A percentile compares a stretch with the other conserved stretches of the same genome.
These are phyloP conservation scores for Macrochelys suwanniensis DNA, from an alignment of 2,797 vertebrate genomes.

Conservation along the genomic window DNA sequence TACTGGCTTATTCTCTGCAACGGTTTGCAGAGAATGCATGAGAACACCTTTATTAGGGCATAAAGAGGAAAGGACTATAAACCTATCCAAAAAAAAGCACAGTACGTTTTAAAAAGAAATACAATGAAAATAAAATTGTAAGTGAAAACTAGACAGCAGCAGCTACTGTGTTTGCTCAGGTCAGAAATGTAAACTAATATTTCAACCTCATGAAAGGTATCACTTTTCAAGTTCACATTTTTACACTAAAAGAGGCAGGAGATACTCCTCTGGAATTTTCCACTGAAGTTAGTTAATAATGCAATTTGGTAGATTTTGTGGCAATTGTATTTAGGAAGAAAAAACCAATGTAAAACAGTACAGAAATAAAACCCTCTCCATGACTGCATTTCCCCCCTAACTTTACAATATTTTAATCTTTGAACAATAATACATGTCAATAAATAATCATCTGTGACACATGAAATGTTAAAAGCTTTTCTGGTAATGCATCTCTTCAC, in stretches of 20 bases:
- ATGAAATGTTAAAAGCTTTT: slow-evolving; percentile 13
- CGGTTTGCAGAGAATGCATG: background rate
- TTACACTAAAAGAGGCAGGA: background rate
- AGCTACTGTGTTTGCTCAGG: background rate
- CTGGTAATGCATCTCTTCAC: slow-evolving; percentile 39
- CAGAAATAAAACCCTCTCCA: background rate
- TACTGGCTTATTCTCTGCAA: background rate
- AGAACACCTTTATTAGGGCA: background rate
- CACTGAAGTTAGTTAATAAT: background rate
- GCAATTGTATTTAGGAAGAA: background rate
- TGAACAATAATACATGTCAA: background rate
- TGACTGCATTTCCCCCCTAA: background rate
- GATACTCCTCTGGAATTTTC: background rate
- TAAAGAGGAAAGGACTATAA: slow-evolving; percentile 2
- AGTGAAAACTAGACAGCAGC: background rate
- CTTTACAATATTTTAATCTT: slow-evolving; percentile 9
- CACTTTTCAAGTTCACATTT: background rate
- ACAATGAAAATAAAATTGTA: slow-evolving; percentile 7
- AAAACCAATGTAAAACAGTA: background rate
- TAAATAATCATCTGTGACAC: slow-evolving; percentile 17
- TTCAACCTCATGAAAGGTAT: background rate
- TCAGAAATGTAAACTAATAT: background rate
- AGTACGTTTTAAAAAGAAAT: background rate
- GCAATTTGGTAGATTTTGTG: background rate
- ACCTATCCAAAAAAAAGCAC: background rate